Evolutionary conservation across 2,888 invertebrate species (phyloP), one percentile per base, ranked within the genome.

Genomic region (Cyclophora punctaria): DNA sequence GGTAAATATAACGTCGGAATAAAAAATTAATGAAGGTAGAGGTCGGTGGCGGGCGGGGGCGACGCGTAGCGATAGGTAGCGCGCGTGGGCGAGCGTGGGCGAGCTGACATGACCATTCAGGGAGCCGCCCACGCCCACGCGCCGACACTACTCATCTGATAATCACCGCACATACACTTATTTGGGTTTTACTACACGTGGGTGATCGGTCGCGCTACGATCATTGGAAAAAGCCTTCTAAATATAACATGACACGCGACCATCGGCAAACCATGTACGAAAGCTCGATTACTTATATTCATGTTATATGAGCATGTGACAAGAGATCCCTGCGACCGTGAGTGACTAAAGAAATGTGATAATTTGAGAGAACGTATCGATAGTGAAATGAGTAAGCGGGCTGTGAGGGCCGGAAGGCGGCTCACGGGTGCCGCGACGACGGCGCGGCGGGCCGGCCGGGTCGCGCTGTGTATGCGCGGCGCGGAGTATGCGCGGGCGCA

Each of bases 371-470:
- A 20, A 20, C 2, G 20, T 20, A 20, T 20, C 20, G 20, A 64
- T 64, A 66, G 53, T 63, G 67, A 67, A 71, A 75, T 73, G 69
- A 75, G 66, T 69, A 71, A 55, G 60, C 64, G 69, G 59, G 53
- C 63, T 63, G 65, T 5, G 37, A 37, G 37, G 37, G 37, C 37
- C 37, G 37, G 37, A 37, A 37, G 37, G 4, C 37, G 37, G 20
- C 20, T 20, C 1, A 20, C 20, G 20, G 20, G 20, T 20, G 20
- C 20, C 20, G 20, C 20, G 20, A 20, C 2, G n/a, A n/a, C n/a
- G n/a, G n/a, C n/a, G n/a, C n/a, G 20, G 20, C 62, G 72, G 75
- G 81, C 85, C 86, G 86, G 86, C 85, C 77, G 78, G 80, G 78
- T 73, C 63, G 58, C 63, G 58, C 67, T 74, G 76, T 68, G 69